Evolutionary conservation across 2,888 invertebrate species (phyloP).

Genomic region (Hyposoter dolosus): DNA sequence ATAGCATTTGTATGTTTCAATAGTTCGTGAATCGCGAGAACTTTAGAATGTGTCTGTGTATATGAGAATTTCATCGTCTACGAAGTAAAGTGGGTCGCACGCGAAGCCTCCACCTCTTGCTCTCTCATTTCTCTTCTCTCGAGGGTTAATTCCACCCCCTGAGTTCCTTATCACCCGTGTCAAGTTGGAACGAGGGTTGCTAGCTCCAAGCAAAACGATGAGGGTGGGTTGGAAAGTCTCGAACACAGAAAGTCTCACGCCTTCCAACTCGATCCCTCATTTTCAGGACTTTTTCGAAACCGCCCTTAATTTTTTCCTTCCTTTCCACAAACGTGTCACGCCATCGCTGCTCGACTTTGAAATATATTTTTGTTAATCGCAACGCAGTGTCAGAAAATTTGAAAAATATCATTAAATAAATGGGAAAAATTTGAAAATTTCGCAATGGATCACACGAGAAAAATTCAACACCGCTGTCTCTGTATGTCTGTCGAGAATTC

Average conservation of each 20-base stretch:
- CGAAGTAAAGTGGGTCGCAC: conserved; percentile 70
- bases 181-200: conserved; percentile 67
- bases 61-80: conserved; percentile 38
- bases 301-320: neutral
- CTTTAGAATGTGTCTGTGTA: conserved; percentile 31
- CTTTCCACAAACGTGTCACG: neutral
- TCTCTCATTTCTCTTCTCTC: conserved; percentile 28
- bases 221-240: conserved; percentile 44
- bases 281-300: neutral
- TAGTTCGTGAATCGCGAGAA: conserved; percentile 11
- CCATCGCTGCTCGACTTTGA: neutral
- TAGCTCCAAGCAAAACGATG: conserved; percentile 31
- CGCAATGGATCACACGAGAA: neutral
- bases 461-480: neutral
- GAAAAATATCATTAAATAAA: neutral
- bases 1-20: neutral
- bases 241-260: conserved; percentile 42
- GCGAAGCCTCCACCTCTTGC: conserved; percentile 58
- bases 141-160: conserved; percentile 41
- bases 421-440: neutral
- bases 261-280: conserved; percentile 13
- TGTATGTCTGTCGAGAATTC: too few relatives aligned
- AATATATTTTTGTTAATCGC: neutral
- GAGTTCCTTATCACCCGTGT: conserved; percentile 70
- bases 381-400: neutral